Evolutionary conservation across 1,140 invertebrate genomes (phyloP).

Genomic region (Macrotrachela quadricornifera): DNA sequence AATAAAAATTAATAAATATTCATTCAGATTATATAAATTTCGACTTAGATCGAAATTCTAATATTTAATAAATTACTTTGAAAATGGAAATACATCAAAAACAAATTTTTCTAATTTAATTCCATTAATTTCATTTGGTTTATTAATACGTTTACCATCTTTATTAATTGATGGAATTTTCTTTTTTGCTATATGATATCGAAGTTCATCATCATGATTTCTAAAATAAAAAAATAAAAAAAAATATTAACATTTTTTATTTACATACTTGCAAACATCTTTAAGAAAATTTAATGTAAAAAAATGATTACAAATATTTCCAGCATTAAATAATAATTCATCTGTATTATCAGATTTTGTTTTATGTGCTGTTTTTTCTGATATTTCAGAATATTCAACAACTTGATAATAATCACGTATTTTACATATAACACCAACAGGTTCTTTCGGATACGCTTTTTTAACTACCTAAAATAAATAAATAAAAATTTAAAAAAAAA

Average conservation of each 20-base stretch:
- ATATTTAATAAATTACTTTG: no score
- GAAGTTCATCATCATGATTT: constrained; percentile 38
- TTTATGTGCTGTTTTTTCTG: constrained; percentile 57
- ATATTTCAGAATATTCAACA: constrained; percentile 92
- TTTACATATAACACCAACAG: constrained; percentile 81
- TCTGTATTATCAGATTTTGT: constrained; percentile 38
- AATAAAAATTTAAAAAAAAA: no score
- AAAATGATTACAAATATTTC: constrained; percentile 95
- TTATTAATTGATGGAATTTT: constrained; percentile 68
- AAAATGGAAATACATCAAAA: constrained; percentile 88
- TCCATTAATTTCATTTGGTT: constrained; percentile 64
- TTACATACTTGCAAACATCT: constrained; percentile 31
- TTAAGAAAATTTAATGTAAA: constrained; percentile 67
- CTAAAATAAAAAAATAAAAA: constrained; percentile 5
- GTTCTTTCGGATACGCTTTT: constrained; percentile 67
- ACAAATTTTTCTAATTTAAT: constrained; percentile 99
- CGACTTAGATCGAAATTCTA: no score
- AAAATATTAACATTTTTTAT: not conserved
- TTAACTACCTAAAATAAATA: constrained; percentile 40
- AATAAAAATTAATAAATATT: no score
- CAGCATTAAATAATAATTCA: constrained; percentile 64
- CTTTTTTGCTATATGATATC: constrained; percentile 84
- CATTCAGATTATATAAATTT: no score
- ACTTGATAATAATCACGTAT: constrained; percentile 59
- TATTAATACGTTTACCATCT: constrained; percentile 40